Evolutionary conservation across 2,797 vertebrate species (phyloP).

Genomic region (Hippoglossus hippoglossus): DNA sequence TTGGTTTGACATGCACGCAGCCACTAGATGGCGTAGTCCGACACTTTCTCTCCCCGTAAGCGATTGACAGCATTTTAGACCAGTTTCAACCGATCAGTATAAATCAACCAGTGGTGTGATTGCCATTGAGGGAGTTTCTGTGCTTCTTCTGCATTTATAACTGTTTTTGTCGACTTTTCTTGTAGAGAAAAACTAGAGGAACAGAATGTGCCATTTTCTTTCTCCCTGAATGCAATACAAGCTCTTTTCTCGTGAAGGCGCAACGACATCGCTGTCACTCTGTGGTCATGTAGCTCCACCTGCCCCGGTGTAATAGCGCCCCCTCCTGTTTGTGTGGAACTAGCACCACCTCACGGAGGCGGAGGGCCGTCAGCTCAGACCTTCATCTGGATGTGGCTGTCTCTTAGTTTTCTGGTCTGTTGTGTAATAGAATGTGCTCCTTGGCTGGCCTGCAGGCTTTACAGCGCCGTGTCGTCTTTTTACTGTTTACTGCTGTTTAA

Average conservation of each 20-base stretch:
- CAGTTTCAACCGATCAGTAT: constrained; percentile 26
- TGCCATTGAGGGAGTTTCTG: constrained; percentile 62
- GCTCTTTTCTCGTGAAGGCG: constrained; percentile 50
- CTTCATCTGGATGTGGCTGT: constrained; percentile 65
- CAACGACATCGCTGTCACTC: constrained; percentile 51
- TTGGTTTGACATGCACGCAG: not conserved
- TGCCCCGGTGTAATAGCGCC: constrained; percentile 58
- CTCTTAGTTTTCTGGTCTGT: constrained; percentile 65
- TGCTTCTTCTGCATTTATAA: constrained; percentile 38
- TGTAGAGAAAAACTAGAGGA: constrained; percentile 20
- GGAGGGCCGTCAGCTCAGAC: constrained; percentile 48
- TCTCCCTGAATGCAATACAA: constrained; percentile 70
- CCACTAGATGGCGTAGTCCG: constrained; percentile 33
- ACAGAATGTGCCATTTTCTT: constrained; percentile 63
- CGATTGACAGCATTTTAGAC: constrained; percentile 58
- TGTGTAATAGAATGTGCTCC: constrained; percentile 73
- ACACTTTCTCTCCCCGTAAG: constrained; percentile 42
- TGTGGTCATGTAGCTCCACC: constrained; percentile 56
- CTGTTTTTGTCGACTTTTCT: constrained; percentile 1
- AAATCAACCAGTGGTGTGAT: constrained; percentile 20
- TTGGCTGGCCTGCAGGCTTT: constrained; percentile 79
- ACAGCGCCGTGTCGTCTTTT: constrained; percentile 79
- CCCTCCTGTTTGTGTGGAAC: constrained; percentile 42
- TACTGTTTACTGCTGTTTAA: constrained; percentile 79
- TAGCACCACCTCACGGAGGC: constrained; percentile 34